Base-by-base conservation (phyloP, 2,113 vertebrate genomes). In the Ondatra zibethicus region DNA sequence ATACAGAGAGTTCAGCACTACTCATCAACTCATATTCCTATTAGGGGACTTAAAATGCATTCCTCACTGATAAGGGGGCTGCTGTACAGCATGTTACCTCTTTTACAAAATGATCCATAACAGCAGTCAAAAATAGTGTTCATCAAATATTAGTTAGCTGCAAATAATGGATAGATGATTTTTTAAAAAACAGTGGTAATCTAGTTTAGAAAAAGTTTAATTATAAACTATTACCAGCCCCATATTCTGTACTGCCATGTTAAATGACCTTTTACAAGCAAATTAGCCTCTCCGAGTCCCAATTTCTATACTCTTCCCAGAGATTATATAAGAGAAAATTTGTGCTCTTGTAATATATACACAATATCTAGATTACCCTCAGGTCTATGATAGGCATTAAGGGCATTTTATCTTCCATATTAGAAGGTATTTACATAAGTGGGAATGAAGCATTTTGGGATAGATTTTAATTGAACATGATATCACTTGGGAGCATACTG, bases 41-140 rank as follows among this genome's bases (percentile, higher is more conserved):
- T 14, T 73, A 8, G 3, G 65, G 21, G 12, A n/a, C 16, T 21
- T 45, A 39, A 31, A 78, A 78, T 13, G 50, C 33, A 70, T 36
- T 52, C 29, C 21, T 1, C 78, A 1, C 6, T 42, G 29, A 80
- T 58, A 55, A 81, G 45, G 13, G 10, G 14, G 25, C 4, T 10
- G n/a, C 14, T 80, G 25, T 13, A 73, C 50, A 89, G 7, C 81
- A 82, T 96, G 93, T 96, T 61, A 81, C 65, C 16, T 81, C 36
- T 85, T 76, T 92, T 42, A 17, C 10, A 94, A 73, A 95, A 93
- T 92, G 17, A 1, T 19, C 77, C 78, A 92, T 47, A 92, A 39
- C 61, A 47, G 9, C 7, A 63, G n/a, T 77, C 45, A 92, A 73
- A 93, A 94, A 95, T 77, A 73, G 77, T 61, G 47, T 13, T 87